phyloP scores from a whole-genome alignment of 2,113 vertebrate species.

The Pseudopipra pipra region DNA sequence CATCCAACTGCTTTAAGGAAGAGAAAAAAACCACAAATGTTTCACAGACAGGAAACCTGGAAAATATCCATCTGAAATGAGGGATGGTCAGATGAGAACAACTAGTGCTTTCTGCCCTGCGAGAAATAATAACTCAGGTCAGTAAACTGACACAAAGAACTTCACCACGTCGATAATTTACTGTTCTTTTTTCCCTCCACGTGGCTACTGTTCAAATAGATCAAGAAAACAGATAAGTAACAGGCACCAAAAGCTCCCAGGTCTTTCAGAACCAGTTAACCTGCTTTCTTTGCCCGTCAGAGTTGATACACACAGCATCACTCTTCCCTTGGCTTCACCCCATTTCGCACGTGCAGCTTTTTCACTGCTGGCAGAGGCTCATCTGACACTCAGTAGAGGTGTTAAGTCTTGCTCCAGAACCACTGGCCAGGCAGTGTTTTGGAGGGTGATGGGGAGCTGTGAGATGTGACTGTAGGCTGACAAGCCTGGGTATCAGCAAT shows the following conservation, averaged over 20 bases:
- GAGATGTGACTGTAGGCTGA: rapidly evolving
- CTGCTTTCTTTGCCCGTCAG: background rate
- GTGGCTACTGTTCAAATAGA: background rate
- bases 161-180: background rate
- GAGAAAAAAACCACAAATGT: background rate
- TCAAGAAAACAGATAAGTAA: background rate
- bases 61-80: constrained; percentile 7
- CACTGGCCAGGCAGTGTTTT: background rate
- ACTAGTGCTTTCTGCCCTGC: background rate
- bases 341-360: background rate
- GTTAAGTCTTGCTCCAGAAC: background rate
- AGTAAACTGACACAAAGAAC: background rate
- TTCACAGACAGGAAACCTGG: constrained; percentile 19
- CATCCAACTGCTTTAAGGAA: background rate
- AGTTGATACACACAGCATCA: background rate
- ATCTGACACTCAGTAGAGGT: background rate
- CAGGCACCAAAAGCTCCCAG: background rate
- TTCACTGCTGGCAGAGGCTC: background rate
- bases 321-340: background rate
- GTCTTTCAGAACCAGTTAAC: constrained; percentile 10
- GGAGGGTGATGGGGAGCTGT: background rate
- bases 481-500: background rate
- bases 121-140: background rate
- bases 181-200: background rate
- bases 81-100: constrained; percentile 6